phyloP scores from a whole-genome alignment of 2,113 vertebrate species.

The Todiramphus saurophagus region DNA sequence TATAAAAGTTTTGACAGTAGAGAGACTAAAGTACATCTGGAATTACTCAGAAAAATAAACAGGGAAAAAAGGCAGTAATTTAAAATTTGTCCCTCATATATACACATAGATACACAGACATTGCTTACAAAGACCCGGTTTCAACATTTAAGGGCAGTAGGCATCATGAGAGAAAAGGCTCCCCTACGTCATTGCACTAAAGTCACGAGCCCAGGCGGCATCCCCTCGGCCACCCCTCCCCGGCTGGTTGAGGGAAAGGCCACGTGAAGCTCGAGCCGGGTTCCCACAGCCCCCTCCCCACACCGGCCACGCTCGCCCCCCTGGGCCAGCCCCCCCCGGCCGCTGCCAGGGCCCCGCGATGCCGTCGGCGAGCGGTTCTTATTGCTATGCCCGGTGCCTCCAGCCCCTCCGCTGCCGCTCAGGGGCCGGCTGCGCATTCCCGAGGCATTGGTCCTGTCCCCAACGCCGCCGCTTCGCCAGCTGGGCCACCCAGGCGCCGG shows the following conservation, averaged over 20 bases:
- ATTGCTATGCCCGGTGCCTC: not conserved
- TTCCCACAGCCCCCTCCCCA: not conserved
- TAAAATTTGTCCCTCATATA: conserved; percentile 1
- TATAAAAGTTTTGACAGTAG: conserved; percentile 57
- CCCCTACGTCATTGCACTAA: not conserved
- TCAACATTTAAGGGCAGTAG: conserved; percentile 38
- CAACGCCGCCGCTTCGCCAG: too few species aligned
- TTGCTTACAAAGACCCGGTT: conserved; percentile 32
- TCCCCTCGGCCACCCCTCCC: not conserved
- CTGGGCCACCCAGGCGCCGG: too few species aligned
- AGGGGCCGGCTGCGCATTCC: too few species aligned
- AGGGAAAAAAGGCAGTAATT: conserved; percentile 43
- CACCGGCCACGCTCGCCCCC: too few species aligned
- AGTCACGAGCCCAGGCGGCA: not conserved
- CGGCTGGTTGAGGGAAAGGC: not conserved
- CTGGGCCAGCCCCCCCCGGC: too few species aligned
- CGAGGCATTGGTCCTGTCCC: too few species aligned
- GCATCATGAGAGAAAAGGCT: conserved; percentile 9
- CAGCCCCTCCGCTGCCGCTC: too few species aligned
- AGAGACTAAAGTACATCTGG: conserved; percentile 55
- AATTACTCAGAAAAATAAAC: conserved; percentile 54
- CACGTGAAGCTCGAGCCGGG: too few species aligned
- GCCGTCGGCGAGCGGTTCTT: not conserved
- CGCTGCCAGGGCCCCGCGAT: too few species aligned
- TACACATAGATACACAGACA: conserved; percentile 37